Base-by-base conservation (phyloP, 2,113 vertebrate genomes). In the Oxyura jamaicensis region DNA sequence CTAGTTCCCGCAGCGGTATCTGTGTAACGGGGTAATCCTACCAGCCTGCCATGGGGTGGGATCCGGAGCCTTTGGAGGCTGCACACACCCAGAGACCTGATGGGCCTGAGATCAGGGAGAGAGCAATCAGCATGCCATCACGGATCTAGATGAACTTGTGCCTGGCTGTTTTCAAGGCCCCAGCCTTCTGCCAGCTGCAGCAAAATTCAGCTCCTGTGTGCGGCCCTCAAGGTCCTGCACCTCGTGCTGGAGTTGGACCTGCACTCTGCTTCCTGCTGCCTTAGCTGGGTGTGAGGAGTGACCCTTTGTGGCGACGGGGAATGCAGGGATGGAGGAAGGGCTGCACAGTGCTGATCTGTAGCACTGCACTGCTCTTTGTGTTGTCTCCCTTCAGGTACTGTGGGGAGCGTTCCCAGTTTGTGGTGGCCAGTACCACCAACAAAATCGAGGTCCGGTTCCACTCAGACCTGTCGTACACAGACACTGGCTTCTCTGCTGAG, bases 391-490 rank as follows among this genome's bases (percentile, higher is more conserved):
- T 23, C 94, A 99, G 99, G 95, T 96, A 98, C 74, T 99, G 99
- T 8, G 99, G 99, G 11, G 97, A 98, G 36, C 88, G 44, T 5
- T 8, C 96, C 0, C 90, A 89, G 58, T 96, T 98, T 0, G 93
- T 99, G 10, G 97, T 98, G 33, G 97, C 96, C 83, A 98, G 98
- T 73, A 91, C 36, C 2, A 98, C 48, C 82, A 98, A 97, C 97
- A 95, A 10, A 65, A 98, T 99, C 42, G 97, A 69, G 0, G 98
- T 99, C 20, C 39, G 1, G 13, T 99, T 99, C 94, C 92, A 63
- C 76, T 99, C 99, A 0, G 99, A 99, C 48, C 53, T 77, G 16
- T 99, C 99, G 29, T 97, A 98, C 44, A 99, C 99, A 0, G 99
- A 99, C 97, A 98, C 97, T 0, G 99, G 99, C 1, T 99, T 99